Conservation (phyloP, 2,113 vertebrate species). For the Neolamprologus modestus region DNA sequence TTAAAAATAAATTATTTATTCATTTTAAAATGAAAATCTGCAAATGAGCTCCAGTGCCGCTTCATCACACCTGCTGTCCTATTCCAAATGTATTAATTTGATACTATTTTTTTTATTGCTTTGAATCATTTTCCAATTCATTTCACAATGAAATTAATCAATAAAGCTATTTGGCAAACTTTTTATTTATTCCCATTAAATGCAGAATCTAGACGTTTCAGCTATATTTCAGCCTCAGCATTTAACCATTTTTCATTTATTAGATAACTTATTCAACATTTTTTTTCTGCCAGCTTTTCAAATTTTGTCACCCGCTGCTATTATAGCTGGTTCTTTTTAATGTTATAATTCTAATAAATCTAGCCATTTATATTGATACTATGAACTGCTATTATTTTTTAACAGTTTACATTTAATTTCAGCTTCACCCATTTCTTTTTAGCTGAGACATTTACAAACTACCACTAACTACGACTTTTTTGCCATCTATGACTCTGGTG, state of each 20-base stretch:
- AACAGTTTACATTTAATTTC: background rate
- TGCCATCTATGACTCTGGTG: background rate
- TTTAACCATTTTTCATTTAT: background rate
- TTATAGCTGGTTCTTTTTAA: background rate
- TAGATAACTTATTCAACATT: background rate
- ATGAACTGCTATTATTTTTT: background rate
- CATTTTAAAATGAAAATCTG: background rate
- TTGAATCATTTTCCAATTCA: background rate
- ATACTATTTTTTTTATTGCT: background rate
- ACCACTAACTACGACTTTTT: background rate
- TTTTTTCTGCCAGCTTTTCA: background rate
- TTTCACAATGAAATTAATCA: background rate
- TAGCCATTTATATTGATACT: background rate
- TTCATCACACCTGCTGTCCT: background rate
- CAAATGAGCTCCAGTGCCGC: background rate
- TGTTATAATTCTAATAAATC: background rate
- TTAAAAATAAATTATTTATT: background rate
- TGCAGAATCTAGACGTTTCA: accelerated
- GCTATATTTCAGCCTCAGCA: background rate
- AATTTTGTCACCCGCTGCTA: background rate
- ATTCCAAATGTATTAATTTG: background rate
- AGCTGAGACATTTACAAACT: background rate
- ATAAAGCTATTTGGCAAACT: background rate
- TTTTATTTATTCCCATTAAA: background rate
- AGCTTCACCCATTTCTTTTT: background rate